These are phyloP conservation scores for Palythoa grandis DNA, from an alignment of 92 coral and sea anemone genomes.

Conservation along the genomic window DNA sequence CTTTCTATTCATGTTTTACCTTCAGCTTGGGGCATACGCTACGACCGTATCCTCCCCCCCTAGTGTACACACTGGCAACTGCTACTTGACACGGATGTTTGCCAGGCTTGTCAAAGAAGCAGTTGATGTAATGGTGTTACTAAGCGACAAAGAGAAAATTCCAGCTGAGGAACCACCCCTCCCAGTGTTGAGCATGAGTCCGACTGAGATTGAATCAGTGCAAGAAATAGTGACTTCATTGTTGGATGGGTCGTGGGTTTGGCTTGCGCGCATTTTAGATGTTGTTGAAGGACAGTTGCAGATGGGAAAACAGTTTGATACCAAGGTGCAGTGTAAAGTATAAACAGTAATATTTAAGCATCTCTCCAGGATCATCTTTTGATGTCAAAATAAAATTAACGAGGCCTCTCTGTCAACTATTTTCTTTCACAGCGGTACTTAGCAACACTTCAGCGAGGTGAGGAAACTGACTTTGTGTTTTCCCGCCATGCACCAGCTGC, in stretches of 20 bases:
- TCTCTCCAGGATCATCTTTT: no score
- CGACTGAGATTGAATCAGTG: conserved; percentile 60
- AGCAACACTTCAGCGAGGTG: conserved; percentile 74
- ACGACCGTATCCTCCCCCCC: conserved; percentile 76
- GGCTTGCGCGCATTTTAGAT: conserved; percentile 81
- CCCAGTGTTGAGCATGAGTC: conserved; percentile 54
- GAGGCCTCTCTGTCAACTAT: neutral
- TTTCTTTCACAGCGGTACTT: conserved; percentile 67
- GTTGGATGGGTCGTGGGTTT: conserved; percentile 80
- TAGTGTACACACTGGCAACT: conserved; percentile 91
- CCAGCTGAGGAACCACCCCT: conserved; percentile 52
- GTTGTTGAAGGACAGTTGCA: conserved; percentile 87
- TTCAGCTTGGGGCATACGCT: conserved; percentile 57
- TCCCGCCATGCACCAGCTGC: conserved; percentile 65
- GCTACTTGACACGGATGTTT: conserved; percentile 91
- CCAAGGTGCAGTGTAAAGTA: conserved; percentile 64
- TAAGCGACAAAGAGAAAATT: conserved; percentile 40
- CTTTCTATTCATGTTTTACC: neutral
- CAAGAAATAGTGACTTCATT: conserved; percentile 54
- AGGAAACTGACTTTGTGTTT: conserved; percentile 71
- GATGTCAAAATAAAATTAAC: no score
- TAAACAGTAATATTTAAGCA: neutral
- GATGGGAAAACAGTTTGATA: conserved; percentile 80
- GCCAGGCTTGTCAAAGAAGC: conserved; percentile 86
- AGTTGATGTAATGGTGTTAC: conserved; percentile 63